Conservation (phyloP, 2,888 invertebrate species). For the Cerastis leucographa region DNA sequence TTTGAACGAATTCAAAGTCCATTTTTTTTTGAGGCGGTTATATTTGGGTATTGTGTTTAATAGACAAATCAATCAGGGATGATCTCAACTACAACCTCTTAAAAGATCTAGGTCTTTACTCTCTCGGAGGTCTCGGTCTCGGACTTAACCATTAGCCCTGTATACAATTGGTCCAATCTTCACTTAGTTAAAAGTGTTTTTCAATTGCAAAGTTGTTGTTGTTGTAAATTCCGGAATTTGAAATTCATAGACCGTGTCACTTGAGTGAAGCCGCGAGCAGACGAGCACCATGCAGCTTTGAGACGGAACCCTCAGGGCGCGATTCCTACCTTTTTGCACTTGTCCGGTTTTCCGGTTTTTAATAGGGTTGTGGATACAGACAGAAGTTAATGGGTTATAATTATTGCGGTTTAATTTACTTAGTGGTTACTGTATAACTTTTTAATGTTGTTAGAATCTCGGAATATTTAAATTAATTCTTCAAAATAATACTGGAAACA, state of each 20-base stretch:
- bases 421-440: neutral
- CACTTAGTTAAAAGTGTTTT: neutral
- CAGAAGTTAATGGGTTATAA: neutral
- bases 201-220: too few relatives aligned
- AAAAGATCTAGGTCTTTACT: too few relatives aligned
- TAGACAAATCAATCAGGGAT: too few relatives aligned
- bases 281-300: neutral
- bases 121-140: too few relatives aligned
- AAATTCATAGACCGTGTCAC: neutral
- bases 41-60: too few relatives aligned
- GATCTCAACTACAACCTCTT: too few relatives aligned
- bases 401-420: too few relatives aligned
- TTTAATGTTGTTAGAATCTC: neutral
- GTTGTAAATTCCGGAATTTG: neutral
- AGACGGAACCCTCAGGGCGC: neutral
- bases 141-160: too few relatives aligned
- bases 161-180: neutral
- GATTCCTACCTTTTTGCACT: neutral
- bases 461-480: neutral
- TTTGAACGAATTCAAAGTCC: too few relatives aligned
- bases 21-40: too few relatives aligned
- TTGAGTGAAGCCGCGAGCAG: neutral
- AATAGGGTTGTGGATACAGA: neutral
- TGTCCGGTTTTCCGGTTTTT: slow-evolving; percentile 3
- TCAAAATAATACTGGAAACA: too few relatives aligned